These are phyloP conservation scores for Rhopalosiphum padi DNA, from an alignment of 1,140 invertebrate genomes.

Conservation along the genomic window DNA sequence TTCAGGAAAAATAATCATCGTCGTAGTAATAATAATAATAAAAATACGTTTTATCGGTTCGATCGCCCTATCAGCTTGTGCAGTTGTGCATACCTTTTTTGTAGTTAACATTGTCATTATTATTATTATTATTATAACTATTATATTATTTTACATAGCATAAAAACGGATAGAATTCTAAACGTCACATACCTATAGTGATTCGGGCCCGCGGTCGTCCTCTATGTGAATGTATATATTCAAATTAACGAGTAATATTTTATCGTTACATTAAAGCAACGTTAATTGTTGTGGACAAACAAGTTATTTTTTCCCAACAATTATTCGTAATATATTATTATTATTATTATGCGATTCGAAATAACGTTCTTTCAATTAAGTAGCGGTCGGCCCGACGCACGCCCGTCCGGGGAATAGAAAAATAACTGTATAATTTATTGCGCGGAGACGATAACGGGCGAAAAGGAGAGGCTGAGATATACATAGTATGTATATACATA, in stretches of 20 bases:
- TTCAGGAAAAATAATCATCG: neutral
- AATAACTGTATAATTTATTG: constrained; percentile 49
- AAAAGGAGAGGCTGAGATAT: neutral
- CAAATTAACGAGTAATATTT: neutral
- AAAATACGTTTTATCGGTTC: constrained; percentile 11
- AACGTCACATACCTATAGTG: neutral
- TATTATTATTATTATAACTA: neutral
- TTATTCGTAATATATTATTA: constrained; percentile 3
- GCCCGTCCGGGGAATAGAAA: neutral
- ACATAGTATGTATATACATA: neutral
- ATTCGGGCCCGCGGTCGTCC: neutral
- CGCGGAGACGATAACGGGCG: neutral
- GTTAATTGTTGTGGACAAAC: neutral
- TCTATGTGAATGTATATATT: neutral
- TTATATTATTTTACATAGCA: neutral
- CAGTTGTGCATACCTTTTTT: too few relatives aligned
- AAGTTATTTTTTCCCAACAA: neutral
- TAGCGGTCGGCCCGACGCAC: neutral
- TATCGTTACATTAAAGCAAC: neutral
- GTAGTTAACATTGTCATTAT: neutral
- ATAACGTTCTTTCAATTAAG: constrained; percentile 14
- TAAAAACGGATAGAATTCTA: neutral
- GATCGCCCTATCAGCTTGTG: neutral
- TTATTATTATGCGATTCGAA: neutral
- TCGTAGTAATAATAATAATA: neutral